Conservation (phyloP, 1,140 invertebrate genomes). For the Rhopalosiphum padi region DNA sequence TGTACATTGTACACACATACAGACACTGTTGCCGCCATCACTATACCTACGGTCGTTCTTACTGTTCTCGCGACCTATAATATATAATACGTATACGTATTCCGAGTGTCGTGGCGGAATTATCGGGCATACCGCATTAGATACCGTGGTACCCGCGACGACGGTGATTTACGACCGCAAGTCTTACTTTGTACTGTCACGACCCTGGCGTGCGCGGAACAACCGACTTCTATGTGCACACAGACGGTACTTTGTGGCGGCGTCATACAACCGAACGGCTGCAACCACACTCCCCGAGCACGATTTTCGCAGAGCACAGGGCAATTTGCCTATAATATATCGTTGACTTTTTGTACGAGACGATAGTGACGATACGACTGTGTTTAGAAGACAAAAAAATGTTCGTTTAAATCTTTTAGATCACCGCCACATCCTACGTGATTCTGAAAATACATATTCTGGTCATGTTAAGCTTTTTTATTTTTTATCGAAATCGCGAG, state of each 20-base stretch:
- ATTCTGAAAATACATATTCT: neutral
- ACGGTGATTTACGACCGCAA: neutral
- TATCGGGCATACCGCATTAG: neutral
- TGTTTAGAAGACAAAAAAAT: neutral
- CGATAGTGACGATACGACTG: neutral
- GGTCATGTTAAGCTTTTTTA: neutral
- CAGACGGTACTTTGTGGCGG: neutral
- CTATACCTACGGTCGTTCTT: neutral
- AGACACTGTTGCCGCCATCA: neutral
- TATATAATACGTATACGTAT: neutral
- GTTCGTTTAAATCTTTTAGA: neutral
- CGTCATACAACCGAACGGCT: neutral
- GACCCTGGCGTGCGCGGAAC: neutral
- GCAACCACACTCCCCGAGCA: neutral
- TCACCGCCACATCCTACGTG: neutral
- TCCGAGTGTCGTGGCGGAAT: neutral
- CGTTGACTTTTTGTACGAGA: neutral
- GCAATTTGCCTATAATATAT: no score
- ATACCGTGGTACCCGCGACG: neutral
- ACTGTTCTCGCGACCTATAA: neutral
- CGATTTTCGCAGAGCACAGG: neutral
- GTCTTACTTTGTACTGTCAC: neutral
- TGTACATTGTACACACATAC: neutral
- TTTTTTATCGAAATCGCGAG: neutral
- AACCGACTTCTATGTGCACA: neutral